Percentiles rank a stretch among this genome's conserved stretches.
Conservation (phyloP, 2,113 vertebrate species). For the Ciconia boyciana region DNA sequence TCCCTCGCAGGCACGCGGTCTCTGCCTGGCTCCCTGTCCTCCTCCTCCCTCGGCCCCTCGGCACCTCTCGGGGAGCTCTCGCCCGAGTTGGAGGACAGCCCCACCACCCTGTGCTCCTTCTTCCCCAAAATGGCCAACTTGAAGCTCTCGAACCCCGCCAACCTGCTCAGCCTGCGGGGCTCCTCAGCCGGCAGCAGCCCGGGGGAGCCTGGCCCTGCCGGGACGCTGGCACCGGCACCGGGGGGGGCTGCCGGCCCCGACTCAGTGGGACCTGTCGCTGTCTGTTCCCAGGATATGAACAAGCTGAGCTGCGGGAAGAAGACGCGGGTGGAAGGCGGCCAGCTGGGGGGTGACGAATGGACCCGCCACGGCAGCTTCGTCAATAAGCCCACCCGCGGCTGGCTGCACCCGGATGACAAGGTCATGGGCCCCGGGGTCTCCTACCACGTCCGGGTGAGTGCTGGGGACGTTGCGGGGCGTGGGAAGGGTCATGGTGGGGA, state of each 20-base stretch:
- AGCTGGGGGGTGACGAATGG: slow-evolving; percentile 97
- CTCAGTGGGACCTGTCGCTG: slow-evolving; percentile 77
- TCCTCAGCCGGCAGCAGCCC: slow-evolving; percentile 7
- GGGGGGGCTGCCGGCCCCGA: slow-evolving; percentile 35
- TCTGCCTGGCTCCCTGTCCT: slow-evolving; percentile 80
- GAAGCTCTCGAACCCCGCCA: slow-evolving; percentile 86
- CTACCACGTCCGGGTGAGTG: slow-evolving; percentile 85
- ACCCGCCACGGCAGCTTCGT: slow-evolving; percentile 98
- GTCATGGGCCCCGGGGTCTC: slow-evolving; percentile 93
- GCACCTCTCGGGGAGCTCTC: slow-evolving; percentile 75
- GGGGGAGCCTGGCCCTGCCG: neutral
- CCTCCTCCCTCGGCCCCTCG: slow-evolving; percentile 84
- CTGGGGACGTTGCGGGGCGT: neutral
- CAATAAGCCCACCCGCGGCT: slow-evolving; percentile 95
- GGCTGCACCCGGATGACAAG: slow-evolving; percentile 93
- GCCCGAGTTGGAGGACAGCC: slow-evolving; percentile 79
- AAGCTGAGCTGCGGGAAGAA: slow-evolving; percentile 93
- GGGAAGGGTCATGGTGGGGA: neutral
- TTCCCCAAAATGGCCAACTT: slow-evolving; percentile 92
- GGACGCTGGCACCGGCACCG: neutral
- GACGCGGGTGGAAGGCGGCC: slow-evolving; percentile 95
- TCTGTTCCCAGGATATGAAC: slow-evolving; percentile 98
- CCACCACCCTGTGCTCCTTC: slow-evolving; percentile 95
- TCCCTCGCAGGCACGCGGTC: neutral
- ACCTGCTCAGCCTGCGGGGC: slow-evolving; percentile 73